Base-by-base conservation (phyloP, 1,140 invertebrate genomes). In the Drosophila fuyamai region DNA sequence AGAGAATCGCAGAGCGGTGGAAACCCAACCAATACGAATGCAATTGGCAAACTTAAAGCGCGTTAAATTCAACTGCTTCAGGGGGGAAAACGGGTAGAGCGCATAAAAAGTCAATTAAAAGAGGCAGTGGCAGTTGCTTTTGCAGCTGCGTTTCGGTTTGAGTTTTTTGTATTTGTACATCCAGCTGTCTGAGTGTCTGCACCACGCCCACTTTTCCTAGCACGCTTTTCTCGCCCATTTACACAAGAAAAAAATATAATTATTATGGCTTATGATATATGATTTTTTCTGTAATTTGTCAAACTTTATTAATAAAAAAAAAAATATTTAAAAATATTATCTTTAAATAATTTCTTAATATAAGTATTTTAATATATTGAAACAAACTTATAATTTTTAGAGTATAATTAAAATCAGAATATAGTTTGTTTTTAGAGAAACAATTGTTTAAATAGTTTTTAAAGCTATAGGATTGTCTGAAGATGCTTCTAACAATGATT, bases 91-190 rank as follows among this genome's bases (percentile, higher is more conserved):
- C 2, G 38, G 29, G 38, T 13, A 74, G 84, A 88, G 76, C 79
- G 84, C 84, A 88, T 88, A 88, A 88, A 88, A 88, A 88, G 84
- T 88, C 84, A 88, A 88, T 88, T 88, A 88, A 88, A 88, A 83
- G 76, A 54, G 70, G 61, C 68, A 56, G 67, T 70, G 67, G 65
- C 70, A 65, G 71, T 89, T 88, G 83, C 83, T 88, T 83, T 83
- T 88, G 50, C 84, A 88, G 84, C 84, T 88, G 84, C 73, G 65
- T 58, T 89, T 58, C 67, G 63, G 81, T 82, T 67, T 57, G 73
- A 74, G 75, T 66, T 46, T 73, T 55, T 74, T 50, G 56, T 58
- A 55, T 56, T 59, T 57, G 43, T 50, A 58, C 51, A 56, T 41
- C 62, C 66, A 55, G 66, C 50, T 71, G 74, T 60, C 54, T 70